Conservation (phyloP, 1,140 invertebrate genomes). For the Delia radicum region DNA sequence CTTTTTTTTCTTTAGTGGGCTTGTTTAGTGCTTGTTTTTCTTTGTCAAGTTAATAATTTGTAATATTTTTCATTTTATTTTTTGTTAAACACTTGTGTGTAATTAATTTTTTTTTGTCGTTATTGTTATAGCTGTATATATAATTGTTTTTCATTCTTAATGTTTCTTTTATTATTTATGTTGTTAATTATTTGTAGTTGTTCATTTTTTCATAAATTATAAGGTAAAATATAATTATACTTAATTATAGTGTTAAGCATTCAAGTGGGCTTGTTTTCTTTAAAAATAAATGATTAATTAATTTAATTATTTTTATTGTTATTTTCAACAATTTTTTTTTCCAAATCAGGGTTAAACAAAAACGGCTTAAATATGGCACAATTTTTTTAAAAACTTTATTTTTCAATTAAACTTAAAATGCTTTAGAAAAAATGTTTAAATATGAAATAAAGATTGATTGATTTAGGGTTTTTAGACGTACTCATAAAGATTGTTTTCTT, state of each 20-base stretch:
- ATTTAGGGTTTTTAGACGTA: too few relatives aligned
- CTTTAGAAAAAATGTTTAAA: too few relatives aligned
- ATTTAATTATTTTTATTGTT: not conserved
- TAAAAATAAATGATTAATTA: not conserved
- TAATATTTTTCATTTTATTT: not conserved
- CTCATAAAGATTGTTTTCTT: too few relatives aligned
- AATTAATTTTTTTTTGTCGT: not conserved
- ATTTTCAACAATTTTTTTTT: not conserved
- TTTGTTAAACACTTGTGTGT: conserved; percentile 4
- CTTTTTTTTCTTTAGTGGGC: not conserved
- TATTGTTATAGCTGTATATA: not conserved
- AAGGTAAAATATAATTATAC: conserved; percentile 10
- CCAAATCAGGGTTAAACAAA: not conserved
- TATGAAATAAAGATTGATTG: too few relatives aligned
- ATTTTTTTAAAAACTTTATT: too few relatives aligned
- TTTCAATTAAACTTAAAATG: too few relatives aligned
- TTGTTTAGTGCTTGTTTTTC: conserved; percentile 2
- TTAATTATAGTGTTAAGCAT: conserved; percentile 15
- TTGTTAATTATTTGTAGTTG: conserved; percentile 9
- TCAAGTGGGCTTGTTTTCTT: conserved; percentile 10
- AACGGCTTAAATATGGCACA: too few relatives aligned
- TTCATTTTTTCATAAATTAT: conserved; percentile 12
- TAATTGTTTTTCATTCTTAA: not conserved
- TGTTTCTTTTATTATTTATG: conserved; percentile 7
- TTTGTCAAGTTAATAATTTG: conserved; percentile 5